phyloP scores from a whole-genome alignment of 1,140 invertebrate genomes.

The Papilio xuthus region DNA sequence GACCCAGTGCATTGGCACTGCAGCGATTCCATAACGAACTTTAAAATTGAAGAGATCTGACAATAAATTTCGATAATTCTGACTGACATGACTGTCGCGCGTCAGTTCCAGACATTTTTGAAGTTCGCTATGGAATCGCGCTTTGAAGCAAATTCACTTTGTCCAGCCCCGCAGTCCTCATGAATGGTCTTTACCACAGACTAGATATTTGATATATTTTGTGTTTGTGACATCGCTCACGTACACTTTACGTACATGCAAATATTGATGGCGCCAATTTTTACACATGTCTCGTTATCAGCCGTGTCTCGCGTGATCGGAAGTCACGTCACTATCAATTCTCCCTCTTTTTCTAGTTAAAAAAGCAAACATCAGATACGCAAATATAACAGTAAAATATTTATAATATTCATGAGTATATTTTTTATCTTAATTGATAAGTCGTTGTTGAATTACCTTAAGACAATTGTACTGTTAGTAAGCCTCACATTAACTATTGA shows the following conservation, averaged over 20 bases:
- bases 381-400: constrained; percentile 14
- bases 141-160: too few relatives aligned
- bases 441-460: background rate
- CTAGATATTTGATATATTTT: background rate
- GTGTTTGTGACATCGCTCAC: background rate
- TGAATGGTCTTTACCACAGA: background rate
- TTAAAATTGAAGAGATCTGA: too few relatives aligned
- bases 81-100: too few relatives aligned
- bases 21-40: too few relatives aligned
- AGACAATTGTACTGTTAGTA: background rate
- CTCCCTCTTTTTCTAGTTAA: background rate
- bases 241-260: constrained; percentile 1
- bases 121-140: too few relatives aligned
- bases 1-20: too few relatives aligned
- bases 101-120: too few relatives aligned
- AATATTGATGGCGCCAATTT: constrained; percentile 23
- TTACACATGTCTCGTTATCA: background rate
- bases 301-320: constrained; percentile 3
- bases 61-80: too few relatives aligned
- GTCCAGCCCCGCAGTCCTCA: too few relatives aligned
- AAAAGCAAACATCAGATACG: background rate
- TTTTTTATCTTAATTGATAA: background rate
- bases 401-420: background rate
- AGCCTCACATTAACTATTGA: background rate
- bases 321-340: constrained; percentile 31